Base-by-base conservation (phyloP, 2,797 vertebrate species). In the Premnoplex brunnescens region DNA sequence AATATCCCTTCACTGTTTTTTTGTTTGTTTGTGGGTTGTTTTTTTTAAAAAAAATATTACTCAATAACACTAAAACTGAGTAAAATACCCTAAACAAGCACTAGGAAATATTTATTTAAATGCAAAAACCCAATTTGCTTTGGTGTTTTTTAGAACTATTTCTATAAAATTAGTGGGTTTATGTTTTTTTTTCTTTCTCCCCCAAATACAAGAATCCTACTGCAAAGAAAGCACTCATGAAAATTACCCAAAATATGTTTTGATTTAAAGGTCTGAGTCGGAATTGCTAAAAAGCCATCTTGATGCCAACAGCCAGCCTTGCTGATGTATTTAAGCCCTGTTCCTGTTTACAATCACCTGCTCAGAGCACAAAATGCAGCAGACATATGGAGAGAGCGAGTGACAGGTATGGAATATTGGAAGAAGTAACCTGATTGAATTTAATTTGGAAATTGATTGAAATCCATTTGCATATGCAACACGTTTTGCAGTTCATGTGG, bases 391-490 rank as follows among this genome's bases (percentile, higher is more conserved):
- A 92, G 77, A 75, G 4, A 83, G 80, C 67, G 67, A 93, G 63
- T 54, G 71, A 88, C 93, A 95, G 79, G 74, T 71, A 90, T 16
- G 44, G 85, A 90, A 95, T 93, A 85, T 6, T 72, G 76, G 93
- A 93, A 76, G 32, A n/a, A 88, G 71, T 63, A 63, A 95, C 76
- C 58, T 85, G 75, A 93, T 75, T 85, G 73, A 93, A 79, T 52
- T 76, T 63, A 46, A 86, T 67, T 75, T 90, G 84, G 66, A 94
- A 92, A 90, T 52, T 83, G 81, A 93, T 89, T 74, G 78, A 96
- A 77, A 89, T 63, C 72, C 14, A 88, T 97, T 96, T 95, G 80
- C 95, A 95, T 93, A 64, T 0, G 66, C 88, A 95, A 63, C 36
- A 46, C 10, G 74, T 37, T 95, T 62, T 88, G 90, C 93, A 75